Conservation (phyloP, 1,140 invertebrate species). For the Cydia fagiglandana region DNA sequence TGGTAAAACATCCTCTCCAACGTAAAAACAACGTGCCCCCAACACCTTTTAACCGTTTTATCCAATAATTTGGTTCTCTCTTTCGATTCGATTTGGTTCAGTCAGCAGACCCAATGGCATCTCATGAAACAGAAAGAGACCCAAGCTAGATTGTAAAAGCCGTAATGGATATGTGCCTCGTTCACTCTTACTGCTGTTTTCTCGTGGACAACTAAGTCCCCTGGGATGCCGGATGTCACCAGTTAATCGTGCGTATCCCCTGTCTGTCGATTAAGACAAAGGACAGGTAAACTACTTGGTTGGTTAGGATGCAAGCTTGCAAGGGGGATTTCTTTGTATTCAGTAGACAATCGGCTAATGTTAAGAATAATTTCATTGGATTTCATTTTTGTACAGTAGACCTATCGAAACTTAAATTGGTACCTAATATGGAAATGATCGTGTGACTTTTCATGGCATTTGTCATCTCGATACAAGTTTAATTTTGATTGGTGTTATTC, state of each 20-base stretch:
- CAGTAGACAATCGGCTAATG: neutral
- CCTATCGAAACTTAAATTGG: too few relatives aligned
- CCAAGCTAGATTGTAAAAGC: neutral
- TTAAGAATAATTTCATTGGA: neutral
- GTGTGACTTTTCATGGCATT: too few relatives aligned
- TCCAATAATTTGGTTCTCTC: neutral
- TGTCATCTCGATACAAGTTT: too few relatives aligned
- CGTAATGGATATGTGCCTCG: neutral
- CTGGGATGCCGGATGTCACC: conserved; percentile 1
- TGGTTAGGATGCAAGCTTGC: neutral
- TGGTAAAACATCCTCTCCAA: too few relatives aligned
- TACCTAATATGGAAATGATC: too few relatives aligned
- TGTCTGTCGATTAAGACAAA: neutral
- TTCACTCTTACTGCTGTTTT: neutral
- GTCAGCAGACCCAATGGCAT: neutral
- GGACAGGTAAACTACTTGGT: neutral
- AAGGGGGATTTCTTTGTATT: neutral
- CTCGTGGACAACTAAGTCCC: neutral
- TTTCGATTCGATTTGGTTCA: neutral
- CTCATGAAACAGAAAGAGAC: neutral
- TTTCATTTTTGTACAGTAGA: too few relatives aligned
- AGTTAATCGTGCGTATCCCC: conserved; percentile 6
- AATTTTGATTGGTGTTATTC: too few relatives aligned
- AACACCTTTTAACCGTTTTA: neutral
- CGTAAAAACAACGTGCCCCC: neutral